A percentile compares a stretch with the other conserved stretches of the same genome.
Evolutionary conservation across 2,113 vertebrate genomes (phyloP).

Genomic region (Periophthalmodon schlosseri): DNA sequence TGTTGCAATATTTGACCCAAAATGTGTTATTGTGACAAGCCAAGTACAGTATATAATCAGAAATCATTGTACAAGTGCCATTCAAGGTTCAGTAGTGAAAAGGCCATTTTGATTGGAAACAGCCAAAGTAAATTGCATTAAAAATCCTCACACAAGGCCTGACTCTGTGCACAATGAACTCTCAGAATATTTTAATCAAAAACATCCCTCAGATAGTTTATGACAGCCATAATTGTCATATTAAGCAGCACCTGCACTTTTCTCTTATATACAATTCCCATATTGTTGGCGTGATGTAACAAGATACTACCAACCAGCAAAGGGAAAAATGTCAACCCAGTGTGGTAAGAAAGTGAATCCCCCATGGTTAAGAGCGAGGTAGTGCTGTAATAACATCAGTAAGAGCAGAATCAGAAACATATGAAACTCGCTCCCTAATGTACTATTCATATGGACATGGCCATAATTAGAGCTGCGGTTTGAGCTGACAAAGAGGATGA

Average conservation of each 20-base stretch:
- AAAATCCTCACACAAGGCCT: slow-evolving; percentile 39
- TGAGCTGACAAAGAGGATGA: slow-evolving; percentile 69
- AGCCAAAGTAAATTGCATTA: slow-evolving; percentile 28
- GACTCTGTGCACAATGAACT: slow-evolving; percentile 31
- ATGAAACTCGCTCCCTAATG: slow-evolving; percentile 60
- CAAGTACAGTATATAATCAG: not conserved
- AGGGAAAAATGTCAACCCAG: slow-evolving; percentile 34
- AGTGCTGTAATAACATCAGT: slow-evolving; percentile 59
- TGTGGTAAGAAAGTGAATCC: slow-evolving; percentile 61
- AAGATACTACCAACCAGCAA: slow-evolving; percentile 24
- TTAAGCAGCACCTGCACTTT: slow-evolving; percentile 15
- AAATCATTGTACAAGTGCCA: not conserved
- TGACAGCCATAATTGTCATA: slow-evolving; percentile 36
- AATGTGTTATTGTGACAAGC: too few relatives aligned
- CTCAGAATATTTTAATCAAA: slow-evolving; percentile 28
- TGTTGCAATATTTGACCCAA: too few relatives aligned
- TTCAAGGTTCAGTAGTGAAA: slow-evolving; percentile 33
- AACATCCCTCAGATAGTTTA: slow-evolving; percentile 27
- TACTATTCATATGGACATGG: slow-evolving; percentile 52
- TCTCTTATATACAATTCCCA: slow-evolving; percentile 23
- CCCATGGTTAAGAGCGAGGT: slow-evolving; percentile 41
- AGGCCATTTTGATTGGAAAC: slow-evolving; percentile 34
- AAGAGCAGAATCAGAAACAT: slow-evolving; percentile 64
- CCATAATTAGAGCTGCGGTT: slow-evolving; percentile 61
- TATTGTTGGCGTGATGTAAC: slow-evolving; percentile 37